phyloP scores from a whole-genome alignment of 2,113 vertebrate genomes.

The Kobus ellipsiprymnus region DNA sequence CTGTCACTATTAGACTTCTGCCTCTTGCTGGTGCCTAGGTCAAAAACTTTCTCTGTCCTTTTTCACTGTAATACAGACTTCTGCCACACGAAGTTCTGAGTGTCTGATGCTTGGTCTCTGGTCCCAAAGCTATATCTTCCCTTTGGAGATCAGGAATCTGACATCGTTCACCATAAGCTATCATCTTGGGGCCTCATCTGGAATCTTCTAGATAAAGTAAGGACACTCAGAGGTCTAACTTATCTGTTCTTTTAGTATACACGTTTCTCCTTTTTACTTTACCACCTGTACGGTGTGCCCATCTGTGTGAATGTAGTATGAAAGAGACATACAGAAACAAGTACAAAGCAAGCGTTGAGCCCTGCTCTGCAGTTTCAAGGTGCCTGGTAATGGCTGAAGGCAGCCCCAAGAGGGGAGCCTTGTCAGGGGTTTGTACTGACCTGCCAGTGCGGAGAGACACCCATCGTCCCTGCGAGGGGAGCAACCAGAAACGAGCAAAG shows the following conservation, averaged over 20 bases:
- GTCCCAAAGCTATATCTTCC: background rate
- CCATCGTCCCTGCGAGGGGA: background rate
- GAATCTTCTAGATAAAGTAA: background rate
- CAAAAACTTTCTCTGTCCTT: background rate
- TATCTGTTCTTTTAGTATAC: background rate
- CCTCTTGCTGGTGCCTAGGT: background rate
- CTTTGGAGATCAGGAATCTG: background rate
- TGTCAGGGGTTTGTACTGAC: fast-evolving
- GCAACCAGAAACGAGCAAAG: background rate
- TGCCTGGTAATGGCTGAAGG: background rate
- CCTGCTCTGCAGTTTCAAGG: background rate
- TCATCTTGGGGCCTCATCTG: background rate
- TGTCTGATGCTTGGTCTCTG: background rate
- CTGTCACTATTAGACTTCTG: background rate
- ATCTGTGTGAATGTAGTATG: background rate
- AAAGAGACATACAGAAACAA: background rate
- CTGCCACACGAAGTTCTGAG: background rate
- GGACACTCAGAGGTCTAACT: background rate
- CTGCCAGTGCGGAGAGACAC: background rate
- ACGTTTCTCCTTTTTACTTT: background rate
- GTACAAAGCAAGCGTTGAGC: background rate
- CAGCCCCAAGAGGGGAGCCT: background rate
- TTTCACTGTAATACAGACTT: background rate
- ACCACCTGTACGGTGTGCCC: background rate
- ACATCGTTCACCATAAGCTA: background rate